Percentiles rank a stretch among this genome's conserved stretches.
These are phyloP conservation scores for Ptychoptera contaminata DNA, from an alignment of 2,888 invertebrate genomes.

Conservation along the genomic window DNA sequence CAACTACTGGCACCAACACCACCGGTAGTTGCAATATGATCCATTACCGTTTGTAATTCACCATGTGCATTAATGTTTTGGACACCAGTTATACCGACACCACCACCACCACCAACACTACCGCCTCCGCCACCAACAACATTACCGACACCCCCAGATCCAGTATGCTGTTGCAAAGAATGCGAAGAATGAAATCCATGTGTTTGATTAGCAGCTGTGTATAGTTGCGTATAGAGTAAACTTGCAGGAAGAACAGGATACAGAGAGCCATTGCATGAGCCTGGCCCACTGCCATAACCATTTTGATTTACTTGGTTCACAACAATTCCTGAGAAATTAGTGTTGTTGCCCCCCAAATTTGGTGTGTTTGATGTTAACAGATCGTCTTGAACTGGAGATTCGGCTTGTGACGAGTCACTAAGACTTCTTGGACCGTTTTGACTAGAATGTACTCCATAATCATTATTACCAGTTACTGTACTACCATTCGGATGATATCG, in stretches of 20 bases:
- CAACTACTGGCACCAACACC: constrained; percentile 39
- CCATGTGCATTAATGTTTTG: constrained; percentile 35
- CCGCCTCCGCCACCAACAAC: too few species aligned
- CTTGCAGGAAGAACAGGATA: constrained; percentile 70
- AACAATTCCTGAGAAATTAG: constrained; percentile 34
- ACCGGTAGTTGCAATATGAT: constrained; percentile 52
- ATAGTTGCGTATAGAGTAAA: constrained; percentile 66
- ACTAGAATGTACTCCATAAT: constrained; percentile 40
- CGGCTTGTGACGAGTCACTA: constrained; percentile 69
- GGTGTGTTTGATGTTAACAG: constrained; percentile 48
- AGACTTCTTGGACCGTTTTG: constrained; percentile 57
- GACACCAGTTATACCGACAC: too few species aligned
- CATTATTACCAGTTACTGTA: constrained; percentile 26
- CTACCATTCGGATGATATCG: constrained; percentile 42
- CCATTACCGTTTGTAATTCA: constrained; percentile 60
- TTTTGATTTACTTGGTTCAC: constrained; percentile 32
- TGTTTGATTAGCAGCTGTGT: constrained; percentile 60
- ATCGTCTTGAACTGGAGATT: constrained; percentile 70
- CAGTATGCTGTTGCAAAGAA: constrained; percentile 45
- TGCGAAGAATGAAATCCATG: constrained; percentile 58
- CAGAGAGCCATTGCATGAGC: constrained; percentile 48
- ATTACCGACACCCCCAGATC: constrained; percentile 31
- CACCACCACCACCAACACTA: too few species aligned
- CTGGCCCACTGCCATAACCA: background rate
- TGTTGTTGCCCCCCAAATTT: constrained; percentile 36